These are phyloP conservation scores for Agelaius phoeniceus DNA, from an alignment of 2,113 vertebrate genomes.

Conservation along the genomic window DNA sequence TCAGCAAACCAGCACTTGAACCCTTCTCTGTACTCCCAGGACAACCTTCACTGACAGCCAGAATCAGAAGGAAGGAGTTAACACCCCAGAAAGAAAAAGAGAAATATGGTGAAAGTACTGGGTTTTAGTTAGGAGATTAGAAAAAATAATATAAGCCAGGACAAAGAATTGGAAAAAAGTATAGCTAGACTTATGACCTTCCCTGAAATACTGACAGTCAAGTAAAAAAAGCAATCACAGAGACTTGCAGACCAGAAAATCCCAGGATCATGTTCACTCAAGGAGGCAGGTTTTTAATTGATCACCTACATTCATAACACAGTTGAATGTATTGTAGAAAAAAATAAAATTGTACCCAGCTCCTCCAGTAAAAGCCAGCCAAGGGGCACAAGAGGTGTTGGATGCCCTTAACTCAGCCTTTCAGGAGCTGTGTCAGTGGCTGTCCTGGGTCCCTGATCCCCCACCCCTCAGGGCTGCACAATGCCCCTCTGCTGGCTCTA, in stretches of 20 bases:
- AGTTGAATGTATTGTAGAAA: neutral
- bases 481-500: neutral
- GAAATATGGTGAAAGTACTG: neutral
- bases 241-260: slow-evolving; percentile 45
- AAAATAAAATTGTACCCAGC: neutral
- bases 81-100: neutral
- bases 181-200: neutral
- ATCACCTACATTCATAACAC: neutral
- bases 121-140: neutral
- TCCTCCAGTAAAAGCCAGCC: neutral
- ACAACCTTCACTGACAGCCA: neutral
- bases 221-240: slow-evolving; percentile 27
- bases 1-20: neutral
- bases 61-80: slow-evolving; percentile 2
- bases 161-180: neutral
- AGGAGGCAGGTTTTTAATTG: slow-evolving; percentile 35
- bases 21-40: neutral
- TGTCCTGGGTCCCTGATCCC: neutral
- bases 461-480: fast-evolving
- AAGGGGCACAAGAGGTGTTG: neutral
- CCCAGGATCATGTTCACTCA: slow-evolving; percentile 7
- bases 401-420: neutral
- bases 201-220: neutral
- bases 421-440: neutral
- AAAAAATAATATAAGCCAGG: neutral